phyloP scores from a whole-genome alignment of 2,888 invertebrate genomes.

The Reticulitermes lucifugus region DNA sequence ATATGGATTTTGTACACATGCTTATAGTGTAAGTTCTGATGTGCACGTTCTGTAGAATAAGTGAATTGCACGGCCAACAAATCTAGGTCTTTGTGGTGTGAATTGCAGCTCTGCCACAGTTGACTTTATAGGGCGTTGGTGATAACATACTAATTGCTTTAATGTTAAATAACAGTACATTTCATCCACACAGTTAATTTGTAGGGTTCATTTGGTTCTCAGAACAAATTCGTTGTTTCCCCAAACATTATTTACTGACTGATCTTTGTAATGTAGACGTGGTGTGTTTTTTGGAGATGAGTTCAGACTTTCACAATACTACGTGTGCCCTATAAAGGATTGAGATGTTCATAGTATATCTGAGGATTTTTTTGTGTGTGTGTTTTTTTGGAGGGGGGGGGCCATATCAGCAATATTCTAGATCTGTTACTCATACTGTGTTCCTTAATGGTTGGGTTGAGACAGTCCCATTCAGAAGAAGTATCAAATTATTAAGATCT shows the following conservation, averaged over 20 bases:
- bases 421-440: background rate
- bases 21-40: background rate
- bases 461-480: constrained; percentile 11
- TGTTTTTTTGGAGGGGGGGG: no score
- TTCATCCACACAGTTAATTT: background rate
- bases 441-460: constrained; percentile 15
- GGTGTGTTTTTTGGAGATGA: no score
- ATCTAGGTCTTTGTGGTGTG: background rate
- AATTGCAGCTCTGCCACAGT: constrained; percentile 1
- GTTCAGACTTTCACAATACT: no score
- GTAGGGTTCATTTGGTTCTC: background rate
- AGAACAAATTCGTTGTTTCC: background rate
- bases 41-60: background rate
- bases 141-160: no score
- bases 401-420: background rate
- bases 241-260: background rate
- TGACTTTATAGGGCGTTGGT: no score
- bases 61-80: background rate
- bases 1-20: constrained; percentile 34
- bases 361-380: background rate
- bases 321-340: no score
- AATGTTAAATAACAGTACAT: no score
- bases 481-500: background rate
- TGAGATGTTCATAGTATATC: background rate
- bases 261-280: no score